Evolutionary conservation across 2,888 invertebrate species (phyloP).

Genomic region (Drosophila villosipedis): DNA sequence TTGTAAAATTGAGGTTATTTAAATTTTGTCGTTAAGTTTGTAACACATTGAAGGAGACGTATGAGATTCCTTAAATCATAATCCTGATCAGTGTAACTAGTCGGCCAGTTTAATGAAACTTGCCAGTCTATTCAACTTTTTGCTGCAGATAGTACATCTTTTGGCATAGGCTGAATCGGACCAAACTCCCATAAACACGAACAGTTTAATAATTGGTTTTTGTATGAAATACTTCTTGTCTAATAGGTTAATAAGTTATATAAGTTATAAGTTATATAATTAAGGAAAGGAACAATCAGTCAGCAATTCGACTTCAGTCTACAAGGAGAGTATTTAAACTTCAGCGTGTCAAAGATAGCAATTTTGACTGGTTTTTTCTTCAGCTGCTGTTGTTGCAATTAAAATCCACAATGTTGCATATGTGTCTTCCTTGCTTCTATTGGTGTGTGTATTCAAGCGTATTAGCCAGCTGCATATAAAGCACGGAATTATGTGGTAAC

Average conservation of each 20-base stretch:
- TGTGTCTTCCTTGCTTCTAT: neutral
- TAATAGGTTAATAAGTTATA: neutral
- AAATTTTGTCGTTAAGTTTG: neutral
- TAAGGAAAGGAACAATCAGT: neutral
- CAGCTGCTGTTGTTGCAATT: conserved; percentile 45
- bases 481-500: conserved; percentile 66
- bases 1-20: neutral
- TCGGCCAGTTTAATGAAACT: neutral
- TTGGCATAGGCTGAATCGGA: neutral
- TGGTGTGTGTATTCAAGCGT: conserved; percentile 2
- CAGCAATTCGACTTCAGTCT: neutral
- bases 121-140: neutral
- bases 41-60: neutral
- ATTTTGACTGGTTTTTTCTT: conserved; percentile 1
- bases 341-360: neutral
- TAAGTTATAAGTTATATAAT: too few species aligned
- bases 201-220: neutral
- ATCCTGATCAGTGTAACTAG: neutral
- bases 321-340: neutral
- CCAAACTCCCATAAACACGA: neutral
- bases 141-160: neutral
- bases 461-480: conserved; percentile 20
- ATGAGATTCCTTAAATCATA: neutral
- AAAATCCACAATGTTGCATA: conserved; percentile 46
- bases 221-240: neutral